A percentile compares a stretch with the other conserved stretches of the same genome.
phyloP scores from a whole-genome alignment of 2,797 vertebrate genomes.

The Poliocrania exsul region DNA sequence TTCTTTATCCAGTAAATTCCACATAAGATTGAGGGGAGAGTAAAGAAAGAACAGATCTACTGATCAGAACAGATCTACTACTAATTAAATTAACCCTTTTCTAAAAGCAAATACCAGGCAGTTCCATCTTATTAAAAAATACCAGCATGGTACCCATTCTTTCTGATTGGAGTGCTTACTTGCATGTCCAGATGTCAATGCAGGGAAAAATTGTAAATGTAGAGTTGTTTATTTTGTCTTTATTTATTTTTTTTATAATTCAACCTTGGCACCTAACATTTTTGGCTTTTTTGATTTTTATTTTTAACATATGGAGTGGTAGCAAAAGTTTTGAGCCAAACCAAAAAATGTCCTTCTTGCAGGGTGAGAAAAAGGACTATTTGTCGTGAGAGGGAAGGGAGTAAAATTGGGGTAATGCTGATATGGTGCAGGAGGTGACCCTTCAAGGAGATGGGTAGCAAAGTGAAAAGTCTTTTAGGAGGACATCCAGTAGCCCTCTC shows the following conservation, averaged over 20 bases:
- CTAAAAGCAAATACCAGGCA: slow-evolving; percentile 2
- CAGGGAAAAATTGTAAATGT: background rate
- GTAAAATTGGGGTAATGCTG: background rate
- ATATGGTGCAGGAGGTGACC: background rate
- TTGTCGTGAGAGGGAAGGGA: background rate
- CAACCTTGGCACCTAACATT: background rate
- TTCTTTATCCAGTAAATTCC: background rate
- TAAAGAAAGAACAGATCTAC: background rate
- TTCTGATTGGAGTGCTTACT: background rate
- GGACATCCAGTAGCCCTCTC: background rate
- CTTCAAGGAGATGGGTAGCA: background rate
- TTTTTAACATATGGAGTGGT: background rate
- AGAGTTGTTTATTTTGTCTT: background rate
- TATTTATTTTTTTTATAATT: background rate
- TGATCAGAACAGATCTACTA: no score
- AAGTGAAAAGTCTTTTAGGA: background rate
- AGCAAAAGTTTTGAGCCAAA: background rate
- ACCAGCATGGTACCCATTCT: background rate
- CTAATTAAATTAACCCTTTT: slow-evolving; percentile 17
- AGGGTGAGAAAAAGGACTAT: background rate
- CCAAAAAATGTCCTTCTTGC: background rate
- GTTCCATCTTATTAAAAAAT: background rate
- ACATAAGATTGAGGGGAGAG: background rate
- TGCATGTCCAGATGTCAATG: background rate
- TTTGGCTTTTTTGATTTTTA: background rate